phyloP scores from a whole-genome alignment of 2,113 vertebrate species.

The Danio rerio region GRCz12tu NC_133195.1:26215001-26215500 shows the following conservation, averaged over 20 bases:
- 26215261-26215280: neutral
- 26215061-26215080: neutral
- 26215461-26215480: no score
- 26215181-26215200: conserved; percentile 49
- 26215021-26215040: neutral
- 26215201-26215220: conserved; percentile 52
- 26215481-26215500: no score
- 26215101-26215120: neutral
- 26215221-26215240: conserved; percentile 33
- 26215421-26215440: no score
- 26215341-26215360: no score
- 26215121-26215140: neutral
- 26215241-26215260: neutral
- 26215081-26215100: neutral
- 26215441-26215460: no score
- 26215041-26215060: neutral
- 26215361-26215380: no score
- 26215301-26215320: neutral
- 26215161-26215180: conserved; percentile 52
- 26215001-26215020: neutral
- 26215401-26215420: no score
- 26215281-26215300: neutral
- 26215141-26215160: conserved; percentile 13
- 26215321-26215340: no score
- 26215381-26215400: no score